Percentiles rank a stretch among this genome's conserved stretches.
These are phyloP conservation scores for Vidua chalybeata DNA, from an alignment of 2,113 vertebrate species.

Conservation along the genomic window DNA sequence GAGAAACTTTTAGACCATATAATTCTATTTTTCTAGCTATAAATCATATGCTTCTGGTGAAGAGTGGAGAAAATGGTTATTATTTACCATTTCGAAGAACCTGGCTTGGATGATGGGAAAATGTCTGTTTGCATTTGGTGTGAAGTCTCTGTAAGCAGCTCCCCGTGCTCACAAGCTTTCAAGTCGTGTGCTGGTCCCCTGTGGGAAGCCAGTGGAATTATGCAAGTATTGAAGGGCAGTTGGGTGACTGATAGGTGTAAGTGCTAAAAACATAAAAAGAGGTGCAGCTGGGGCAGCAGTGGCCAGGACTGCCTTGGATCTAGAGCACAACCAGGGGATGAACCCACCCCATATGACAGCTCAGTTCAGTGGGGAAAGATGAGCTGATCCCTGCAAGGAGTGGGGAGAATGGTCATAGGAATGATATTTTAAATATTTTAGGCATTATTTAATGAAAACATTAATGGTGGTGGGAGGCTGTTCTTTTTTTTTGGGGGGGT, in stretches of 20 bases:
- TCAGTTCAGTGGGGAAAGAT: not conserved
- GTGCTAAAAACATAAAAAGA: not conserved
- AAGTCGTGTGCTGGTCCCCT: fast-evolving
- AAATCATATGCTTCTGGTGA: not conserved
- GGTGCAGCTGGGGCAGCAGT: not conserved
- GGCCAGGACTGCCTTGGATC: not conserved
- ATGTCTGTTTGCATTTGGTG: not conserved
- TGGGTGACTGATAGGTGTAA: not conserved
- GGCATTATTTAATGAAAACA: not conserved
- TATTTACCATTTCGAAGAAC: conserved; percentile 16
- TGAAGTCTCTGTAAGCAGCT: not conserved
- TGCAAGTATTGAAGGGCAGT: not conserved
- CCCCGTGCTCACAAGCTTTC: not conserved
- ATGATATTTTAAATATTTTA: not conserved
- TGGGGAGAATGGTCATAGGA: not conserved
- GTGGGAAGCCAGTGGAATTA: not conserved
- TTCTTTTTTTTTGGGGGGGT: not conserved
- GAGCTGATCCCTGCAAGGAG: not conserved
- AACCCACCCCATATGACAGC: fast-evolving
- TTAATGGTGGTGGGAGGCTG: not conserved
- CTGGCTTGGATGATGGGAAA: not conserved
- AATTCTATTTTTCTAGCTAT: conserved; percentile 9
- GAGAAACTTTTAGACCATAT: conserved; percentile 28
- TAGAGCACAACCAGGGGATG: not conserved
- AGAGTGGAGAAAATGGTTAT: not conserved